Conservation (phyloP, 1,140 invertebrate genomes). For the Brachionus asplanchnoidis region DNA sequence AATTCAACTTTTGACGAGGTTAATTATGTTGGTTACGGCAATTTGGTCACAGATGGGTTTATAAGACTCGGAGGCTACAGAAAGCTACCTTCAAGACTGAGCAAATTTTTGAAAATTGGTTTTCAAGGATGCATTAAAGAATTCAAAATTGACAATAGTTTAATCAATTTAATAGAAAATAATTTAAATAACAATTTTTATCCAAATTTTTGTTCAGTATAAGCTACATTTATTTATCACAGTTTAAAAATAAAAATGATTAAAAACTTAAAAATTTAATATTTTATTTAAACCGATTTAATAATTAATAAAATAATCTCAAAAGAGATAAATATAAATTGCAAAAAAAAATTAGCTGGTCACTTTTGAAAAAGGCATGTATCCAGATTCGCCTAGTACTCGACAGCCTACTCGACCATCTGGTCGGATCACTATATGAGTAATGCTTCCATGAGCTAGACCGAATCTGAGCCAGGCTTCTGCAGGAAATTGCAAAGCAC, state of each 20-base stretch:
- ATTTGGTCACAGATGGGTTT: slow-evolving; percentile 11
- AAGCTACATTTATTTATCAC: neutral
- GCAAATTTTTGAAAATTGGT: neutral
- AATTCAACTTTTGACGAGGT: slow-evolving; percentile 19
- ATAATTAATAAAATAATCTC: neutral
- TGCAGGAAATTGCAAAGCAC: slow-evolving; percentile 90
- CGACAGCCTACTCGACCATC: slow-evolving; percentile 76
- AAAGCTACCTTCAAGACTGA: neutral
- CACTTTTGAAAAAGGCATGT: slow-evolving; percentile 64
- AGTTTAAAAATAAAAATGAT: neutral
- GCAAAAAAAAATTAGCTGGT: neutral
- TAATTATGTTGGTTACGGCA: slow-evolving; percentile 16
- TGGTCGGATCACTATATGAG: slow-evolving; percentile 77
- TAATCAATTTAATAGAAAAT: slow-evolving; percentile 1
- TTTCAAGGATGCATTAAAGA: slow-evolving; percentile 9
- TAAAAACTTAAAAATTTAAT: neutral
- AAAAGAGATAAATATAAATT: neutral
- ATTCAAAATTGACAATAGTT: neutral
- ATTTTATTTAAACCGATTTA: neutral
- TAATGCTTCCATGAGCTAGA: slow-evolving; percentile 85
- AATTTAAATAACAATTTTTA: neutral
- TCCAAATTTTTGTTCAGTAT: neutral
- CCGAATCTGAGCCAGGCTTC: slow-evolving; percentile 90
- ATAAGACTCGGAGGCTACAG: neutral
- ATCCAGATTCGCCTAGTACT: slow-evolving; percentile 77